Conservation (phyloP, 2,888 invertebrate species). For the Drosophila pegasa region DNA sequence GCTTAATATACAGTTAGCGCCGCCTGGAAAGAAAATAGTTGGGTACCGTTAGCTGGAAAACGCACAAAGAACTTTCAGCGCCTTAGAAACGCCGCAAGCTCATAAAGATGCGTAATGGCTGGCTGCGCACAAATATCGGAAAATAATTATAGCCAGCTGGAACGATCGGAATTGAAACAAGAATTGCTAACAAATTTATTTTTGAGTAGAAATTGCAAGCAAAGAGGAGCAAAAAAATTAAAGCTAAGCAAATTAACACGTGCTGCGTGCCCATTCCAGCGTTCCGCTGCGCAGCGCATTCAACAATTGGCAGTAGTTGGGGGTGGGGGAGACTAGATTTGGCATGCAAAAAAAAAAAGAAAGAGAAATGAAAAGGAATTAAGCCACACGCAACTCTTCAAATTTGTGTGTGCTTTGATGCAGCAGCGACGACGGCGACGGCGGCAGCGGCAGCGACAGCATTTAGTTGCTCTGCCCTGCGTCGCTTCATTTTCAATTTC, state of each 20-base stretch:
- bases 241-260: constrained; percentile 41
- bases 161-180: constrained; percentile 6
- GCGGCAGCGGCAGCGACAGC: constrained; percentile 15
- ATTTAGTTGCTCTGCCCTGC: constrained; percentile 27
- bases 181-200: neutral
- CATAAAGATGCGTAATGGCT: constrained; percentile 84
- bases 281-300: constrained; percentile 58
- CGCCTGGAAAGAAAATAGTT: constrained; percentile 4
- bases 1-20: neutral
- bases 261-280: constrained; percentile 34
- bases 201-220: constrained; percentile 1
- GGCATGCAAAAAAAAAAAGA: constrained; percentile 43
- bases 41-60: constrained; percentile 21
- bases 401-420: constrained; percentile 32
- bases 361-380: constrained; percentile 21
- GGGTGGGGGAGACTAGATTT: constrained; percentile 62
- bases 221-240: neutral
- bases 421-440: constrained; percentile 14
- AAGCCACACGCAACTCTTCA: constrained; percentile 25
- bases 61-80: constrained; percentile 21
- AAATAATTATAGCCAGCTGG: constrained; percentile 73
- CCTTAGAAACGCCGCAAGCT: constrained; percentile 56
- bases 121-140: constrained; percentile 84
- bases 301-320: constrained; percentile 65
- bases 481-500: constrained; percentile 79